A percentile compares a stretch with the other conserved stretches of the same genome.
phyloP scores from a whole-genome alignment of 2,797 vertebrate genomes.

The Acropternis orthonyx region DNA sequence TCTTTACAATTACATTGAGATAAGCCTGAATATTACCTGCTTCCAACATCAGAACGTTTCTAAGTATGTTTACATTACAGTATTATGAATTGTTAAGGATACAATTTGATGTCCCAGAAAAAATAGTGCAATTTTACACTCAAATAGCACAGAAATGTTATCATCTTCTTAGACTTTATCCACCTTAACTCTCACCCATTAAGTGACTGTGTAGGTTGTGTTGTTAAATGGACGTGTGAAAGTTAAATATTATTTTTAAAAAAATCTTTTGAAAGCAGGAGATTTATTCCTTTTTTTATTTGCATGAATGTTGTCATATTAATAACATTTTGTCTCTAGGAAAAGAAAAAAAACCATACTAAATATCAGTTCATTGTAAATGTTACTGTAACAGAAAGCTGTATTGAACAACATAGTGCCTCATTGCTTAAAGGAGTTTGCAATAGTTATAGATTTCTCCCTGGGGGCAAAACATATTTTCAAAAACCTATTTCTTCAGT shows the following conservation, averaged over 20 bases:
- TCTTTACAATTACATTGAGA: neutral
- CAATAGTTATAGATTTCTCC: neutral
- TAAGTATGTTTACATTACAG: neutral
- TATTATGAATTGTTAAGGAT: neutral
- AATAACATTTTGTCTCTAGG: neutral
- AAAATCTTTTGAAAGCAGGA: neutral
- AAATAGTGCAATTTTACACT: neutral
- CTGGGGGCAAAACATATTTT: neutral
- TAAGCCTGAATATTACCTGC: neutral
- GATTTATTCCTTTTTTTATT: neutral
- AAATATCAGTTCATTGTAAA: neutral
- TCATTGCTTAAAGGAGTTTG: neutral
- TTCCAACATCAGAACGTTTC: neutral
- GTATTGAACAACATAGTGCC: neutral
- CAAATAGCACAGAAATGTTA: neutral
- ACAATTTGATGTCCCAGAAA: neutral
- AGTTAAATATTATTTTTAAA: neutral
- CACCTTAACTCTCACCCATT: neutral
- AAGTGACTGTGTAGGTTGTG: neutral
- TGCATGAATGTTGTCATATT: neutral
- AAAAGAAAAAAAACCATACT: neutral
- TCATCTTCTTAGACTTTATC: neutral
- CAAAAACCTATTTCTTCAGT: neutral
- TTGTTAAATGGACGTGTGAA: neutral
- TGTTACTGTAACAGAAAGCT: neutral